Evolutionary conservation across 1,140 invertebrate genomes (phyloP).

Genomic region (Diuraphis noxia): DNA sequence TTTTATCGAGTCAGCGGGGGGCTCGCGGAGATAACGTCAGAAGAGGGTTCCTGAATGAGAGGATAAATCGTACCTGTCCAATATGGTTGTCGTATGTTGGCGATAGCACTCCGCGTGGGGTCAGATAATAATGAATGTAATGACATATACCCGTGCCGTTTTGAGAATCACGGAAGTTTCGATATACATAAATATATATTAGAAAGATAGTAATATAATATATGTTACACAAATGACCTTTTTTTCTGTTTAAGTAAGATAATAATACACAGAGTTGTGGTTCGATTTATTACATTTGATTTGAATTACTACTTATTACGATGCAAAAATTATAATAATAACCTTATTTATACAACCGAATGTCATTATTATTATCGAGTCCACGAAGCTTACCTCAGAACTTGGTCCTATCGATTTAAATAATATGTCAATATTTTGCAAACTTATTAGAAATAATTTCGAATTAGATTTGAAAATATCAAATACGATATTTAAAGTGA

Average conservation of each 20-base stretch:
- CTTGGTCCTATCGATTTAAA: no score
- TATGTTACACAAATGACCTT: neutral
- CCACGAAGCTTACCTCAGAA: no score
- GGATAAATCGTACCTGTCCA: slow-evolving; percentile 46
- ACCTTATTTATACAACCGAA: neutral
- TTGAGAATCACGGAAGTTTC: neutral
- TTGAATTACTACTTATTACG: neutral
- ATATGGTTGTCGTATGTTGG: slow-evolving; percentile 19
- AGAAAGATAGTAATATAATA: neutral
- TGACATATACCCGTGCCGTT: neutral
- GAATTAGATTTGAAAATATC: neutral
- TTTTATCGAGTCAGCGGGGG: slow-evolving; percentile 2
- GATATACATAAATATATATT: neutral
- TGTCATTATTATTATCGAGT: no score
- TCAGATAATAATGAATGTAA: slow-evolving; percentile 41
- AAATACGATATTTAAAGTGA: neutral
- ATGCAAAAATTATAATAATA: neutral
- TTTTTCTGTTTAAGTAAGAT: neutral
- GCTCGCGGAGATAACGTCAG: neutral
- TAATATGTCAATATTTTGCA: no score
- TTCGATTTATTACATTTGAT: neutral
- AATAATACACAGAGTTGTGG: neutral
- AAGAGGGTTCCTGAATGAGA: neutral
- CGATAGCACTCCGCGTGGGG: neutral
- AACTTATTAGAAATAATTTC: no score